Percentiles rank a stretch among this genome's conserved stretches.
These are phyloP conservation scores for Meteorus colon DNA, from an alignment of 2,888 invertebrate genomes.

Conservation along the genomic window DNA sequence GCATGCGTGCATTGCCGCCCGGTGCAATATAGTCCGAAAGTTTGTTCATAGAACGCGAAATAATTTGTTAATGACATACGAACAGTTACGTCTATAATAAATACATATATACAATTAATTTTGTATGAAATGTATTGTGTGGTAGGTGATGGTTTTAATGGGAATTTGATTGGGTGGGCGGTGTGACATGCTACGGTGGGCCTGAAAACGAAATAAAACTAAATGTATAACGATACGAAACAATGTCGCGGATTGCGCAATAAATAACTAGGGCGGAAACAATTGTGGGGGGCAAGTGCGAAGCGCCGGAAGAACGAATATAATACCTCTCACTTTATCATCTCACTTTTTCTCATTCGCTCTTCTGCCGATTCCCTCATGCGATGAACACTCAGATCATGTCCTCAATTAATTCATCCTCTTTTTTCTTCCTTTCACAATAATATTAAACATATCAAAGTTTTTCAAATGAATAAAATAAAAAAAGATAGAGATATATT, in stretches of 20 bases:
- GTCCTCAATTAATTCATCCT: slow-evolving; percentile 8
- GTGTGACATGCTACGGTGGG: slow-evolving; percentile 72
- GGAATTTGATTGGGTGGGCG: slow-evolving; percentile 49
- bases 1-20: slow-evolving; percentile 64
- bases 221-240: slow-evolving; percentile 68
- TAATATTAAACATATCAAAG: background rate
- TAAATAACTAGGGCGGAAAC: slow-evolving; percentile 72
- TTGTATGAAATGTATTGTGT: slow-evolving; percentile 39
- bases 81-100: slow-evolving; percentile 22
- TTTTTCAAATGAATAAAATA: background rate
- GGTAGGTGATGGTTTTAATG: slow-evolving; percentile 49
- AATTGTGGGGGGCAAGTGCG: slow-evolving; percentile 72
- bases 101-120: slow-evolving; percentile 1
- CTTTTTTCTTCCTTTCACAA: background rate
- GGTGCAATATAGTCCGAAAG: slow-evolving; percentile 32
- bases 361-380: slow-evolving; percentile 4
- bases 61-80: slow-evolving; percentile 7
- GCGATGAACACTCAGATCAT: slow-evolving; percentile 5
- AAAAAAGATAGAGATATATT: background rate
- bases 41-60: slow-evolving; percentile 25
- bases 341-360: slow-evolving; percentile 1
- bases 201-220: slow-evolving; percentile 68
- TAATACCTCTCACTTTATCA: background rate
- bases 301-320: slow-evolving; percentile 65
- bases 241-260: slow-evolving; percentile 71